phyloP scores from a whole-genome alignment of 2,113 vertebrate genomes.

The Spermophilus dauricus region DNA sequence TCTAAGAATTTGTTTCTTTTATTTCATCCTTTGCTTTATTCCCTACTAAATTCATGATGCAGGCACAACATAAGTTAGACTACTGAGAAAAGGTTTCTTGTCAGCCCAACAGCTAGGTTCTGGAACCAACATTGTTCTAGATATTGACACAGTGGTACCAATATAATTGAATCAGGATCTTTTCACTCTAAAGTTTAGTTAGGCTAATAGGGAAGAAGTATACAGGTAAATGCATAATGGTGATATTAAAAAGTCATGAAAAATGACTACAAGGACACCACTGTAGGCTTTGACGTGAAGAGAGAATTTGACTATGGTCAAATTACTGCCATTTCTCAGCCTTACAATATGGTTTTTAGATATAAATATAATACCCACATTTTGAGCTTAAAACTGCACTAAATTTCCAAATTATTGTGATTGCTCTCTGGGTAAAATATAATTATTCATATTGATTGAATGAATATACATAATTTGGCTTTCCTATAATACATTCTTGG shows the following conservation, averaged over 20 bases:
- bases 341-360: not conserved
- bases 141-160: not conserved
- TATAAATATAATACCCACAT: not conserved
- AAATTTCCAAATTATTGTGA: not conserved
- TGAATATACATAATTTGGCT: not conserved
- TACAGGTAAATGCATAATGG: not conserved
- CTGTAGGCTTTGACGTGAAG: not conserved
- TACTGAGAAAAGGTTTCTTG: not conserved
- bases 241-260: not conserved
- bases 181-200: not conserved
- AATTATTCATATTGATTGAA: constrained; percentile 53
- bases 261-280: not conserved
- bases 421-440: not conserved
- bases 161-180: not conserved
- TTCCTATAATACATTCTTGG: not conserved
- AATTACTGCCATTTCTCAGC: not conserved
- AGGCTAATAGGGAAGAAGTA: not conserved
- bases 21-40: not conserved
- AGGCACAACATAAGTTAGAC: not conserved
- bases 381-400: not conserved
- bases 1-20: not conserved
- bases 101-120: not conserved
- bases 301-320: not conserved
- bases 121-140: not conserved
- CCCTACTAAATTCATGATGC: not conserved